A percentile compares a stretch with the other conserved stretches of the same genome.
Conservation (phyloP, 1,140 invertebrate species). For the Saccostrea echinata region DNA sequence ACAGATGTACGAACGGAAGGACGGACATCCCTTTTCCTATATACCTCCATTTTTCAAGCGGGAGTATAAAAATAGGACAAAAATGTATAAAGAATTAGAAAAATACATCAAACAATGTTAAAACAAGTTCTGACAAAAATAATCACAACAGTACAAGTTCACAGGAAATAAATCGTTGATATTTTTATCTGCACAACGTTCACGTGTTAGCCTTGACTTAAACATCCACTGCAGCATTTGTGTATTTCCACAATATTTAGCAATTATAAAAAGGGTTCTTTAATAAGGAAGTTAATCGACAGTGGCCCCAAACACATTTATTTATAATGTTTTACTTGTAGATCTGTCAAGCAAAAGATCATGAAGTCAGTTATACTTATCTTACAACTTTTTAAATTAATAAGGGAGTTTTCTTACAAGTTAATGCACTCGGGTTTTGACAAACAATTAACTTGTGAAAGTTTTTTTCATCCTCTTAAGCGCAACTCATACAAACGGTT, state of each 20-base stretch:
- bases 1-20: no score
- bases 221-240: neutral
- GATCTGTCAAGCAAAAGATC: neutral
- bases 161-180: neutral
- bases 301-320: neutral
- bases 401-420: neutral
- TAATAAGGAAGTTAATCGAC: conserved; percentile 3
- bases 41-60: neutral
- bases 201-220: conserved; percentile 8
- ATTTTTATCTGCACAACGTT: neutral
- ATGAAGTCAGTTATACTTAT: neutral
- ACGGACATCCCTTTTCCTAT: neutral
- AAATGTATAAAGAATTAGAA: no score
- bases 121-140: neutral
- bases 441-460: neutral
- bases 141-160: neutral
- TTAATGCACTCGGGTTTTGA: neutral
- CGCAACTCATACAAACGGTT: neutral
- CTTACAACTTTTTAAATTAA: neutral
- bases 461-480: neutral
- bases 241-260: neutral
- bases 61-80: no score
- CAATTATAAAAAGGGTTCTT: neutral
- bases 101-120: no score
- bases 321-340: neutral